phyloP scores from a whole-genome alignment of 2,113 vertebrate species.

The Burhinus bistriatus region DNA sequence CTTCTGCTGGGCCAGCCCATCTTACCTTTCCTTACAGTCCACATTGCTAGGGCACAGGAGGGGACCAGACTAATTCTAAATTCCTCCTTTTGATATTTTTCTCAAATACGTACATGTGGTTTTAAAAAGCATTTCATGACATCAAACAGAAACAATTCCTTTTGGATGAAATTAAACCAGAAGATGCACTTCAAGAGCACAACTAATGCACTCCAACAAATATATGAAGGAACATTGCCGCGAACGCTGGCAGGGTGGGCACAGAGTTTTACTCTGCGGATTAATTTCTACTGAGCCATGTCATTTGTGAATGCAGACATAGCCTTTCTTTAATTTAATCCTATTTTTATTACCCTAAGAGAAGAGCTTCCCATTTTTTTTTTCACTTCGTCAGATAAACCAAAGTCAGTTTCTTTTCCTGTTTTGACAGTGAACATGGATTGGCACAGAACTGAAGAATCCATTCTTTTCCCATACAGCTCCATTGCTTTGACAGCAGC shows the following conservation, averaged over 20 bases:
- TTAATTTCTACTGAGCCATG: neutral
- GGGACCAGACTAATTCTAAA: neutral
- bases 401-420: neutral
- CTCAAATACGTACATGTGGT: fast-evolving
- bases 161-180: neutral
- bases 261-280: neutral
- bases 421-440: neutral
- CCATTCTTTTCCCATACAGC: neutral
- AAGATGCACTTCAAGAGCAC: neutral
- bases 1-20: neutral
- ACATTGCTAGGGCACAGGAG: neutral
- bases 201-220: neutral
- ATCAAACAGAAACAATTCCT: neutral
- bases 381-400: neutral
- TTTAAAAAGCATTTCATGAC: neutral
- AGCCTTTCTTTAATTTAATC: neutral
- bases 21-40: neutral
- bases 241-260: neutral
- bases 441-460: neutral
- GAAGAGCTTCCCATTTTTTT: neutral
- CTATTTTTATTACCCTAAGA: neutral
- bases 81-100: neutral
- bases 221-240: neutral
- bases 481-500: neutral
- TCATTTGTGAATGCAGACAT: neutral